phyloP scores from a whole-genome alignment of 2,113 vertebrate species.

The Plectropomus leopardus region DNA sequence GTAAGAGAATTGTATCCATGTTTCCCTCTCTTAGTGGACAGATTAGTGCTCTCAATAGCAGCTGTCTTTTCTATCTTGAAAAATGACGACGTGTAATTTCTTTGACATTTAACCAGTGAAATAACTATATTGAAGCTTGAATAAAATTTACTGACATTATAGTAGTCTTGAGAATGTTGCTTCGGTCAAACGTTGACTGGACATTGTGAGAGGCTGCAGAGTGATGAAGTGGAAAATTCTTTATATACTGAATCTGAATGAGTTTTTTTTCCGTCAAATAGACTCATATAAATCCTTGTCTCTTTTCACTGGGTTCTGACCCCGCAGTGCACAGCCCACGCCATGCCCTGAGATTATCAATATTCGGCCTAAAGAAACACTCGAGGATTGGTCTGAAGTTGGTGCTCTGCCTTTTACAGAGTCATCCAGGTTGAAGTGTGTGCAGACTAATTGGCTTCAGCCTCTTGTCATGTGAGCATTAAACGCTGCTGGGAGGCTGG shows the following conservation, averaged over 20 bases:
- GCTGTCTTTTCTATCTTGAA: neutral
- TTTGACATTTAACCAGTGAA: neutral
- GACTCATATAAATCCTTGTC: slow-evolving; percentile 5
- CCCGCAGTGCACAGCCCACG: slow-evolving; percentile 18
- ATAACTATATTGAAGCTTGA: neutral
- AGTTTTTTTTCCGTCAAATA: neutral
- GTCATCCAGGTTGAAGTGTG: slow-evolving; percentile 16
- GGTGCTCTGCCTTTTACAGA: slow-evolving; percentile 17
- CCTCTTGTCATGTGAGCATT: slow-evolving; percentile 19
- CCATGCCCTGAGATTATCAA: slow-evolving; percentile 1
- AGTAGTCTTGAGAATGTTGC: neutral
- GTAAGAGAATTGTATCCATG: neutral
- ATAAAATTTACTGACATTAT: neutral
- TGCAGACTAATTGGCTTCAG: slow-evolving; percentile 47
- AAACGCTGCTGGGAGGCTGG: slow-evolving; percentile 19
- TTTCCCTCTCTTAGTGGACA: neutral
- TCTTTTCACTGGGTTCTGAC: slow-evolving; percentile 10
- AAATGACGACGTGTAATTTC: neutral
- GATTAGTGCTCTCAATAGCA: neutral
- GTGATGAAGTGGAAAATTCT: neutral
- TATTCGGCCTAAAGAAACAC: slow-evolving; percentile 29
- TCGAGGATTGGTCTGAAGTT: slow-evolving; percentile 35
- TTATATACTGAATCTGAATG: neutral
- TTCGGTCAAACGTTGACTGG: neutral
- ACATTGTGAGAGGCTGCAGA: neutral